Base-by-base conservation (phyloP, 1,140 invertebrate genomes). In the Anadara kagoshimensis region DNA sequence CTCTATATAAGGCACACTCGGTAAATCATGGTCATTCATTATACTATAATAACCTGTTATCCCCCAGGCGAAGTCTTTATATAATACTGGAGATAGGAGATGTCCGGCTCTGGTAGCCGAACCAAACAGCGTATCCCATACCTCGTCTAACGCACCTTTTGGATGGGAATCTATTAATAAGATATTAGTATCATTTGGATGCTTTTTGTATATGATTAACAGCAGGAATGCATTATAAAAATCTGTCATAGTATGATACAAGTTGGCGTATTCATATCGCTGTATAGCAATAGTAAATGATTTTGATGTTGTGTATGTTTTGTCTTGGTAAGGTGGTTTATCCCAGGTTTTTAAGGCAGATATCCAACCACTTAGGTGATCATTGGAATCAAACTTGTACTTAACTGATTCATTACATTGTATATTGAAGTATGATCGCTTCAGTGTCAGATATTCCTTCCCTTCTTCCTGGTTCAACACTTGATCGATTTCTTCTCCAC, bases 221-320 rank as follows among this genome's bases (percentile, higher is more conserved):
- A 87, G 72, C 12, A 89, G 73, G 64, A 87, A 89, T 5, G 85
- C 83, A 70, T 87, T 87, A 66, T 83, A 88, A 70, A 81, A 86
- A 72, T 89, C 86, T 14, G 86, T 87, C 81, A 89, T 86, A 0
- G 85, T 84, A 73, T 89, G 87, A 71, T 87, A 89, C 24, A 88
- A 54, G 73, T 89, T 89, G 4, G 78, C 86, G 73, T 87, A 89
- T 58, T 89, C 87, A 71, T 86, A 87, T 26, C 87, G 63, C 29
- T 70, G 62, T 0, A 86, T 68, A 41, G 81, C 85, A 26, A 85
- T 66, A 0, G 83, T 65, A 45, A 82, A 70, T n/a, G 72, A 66
- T 12, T 54, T 53, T 29, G 26, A 20, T 7, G 22, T 4, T 41
- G 5, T 56, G 4, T 16, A 24, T 24, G 10, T 22, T 26, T 1